Conservation (phyloP, 2,797 vertebrate genomes). For the Salmo trutta region DNA sequence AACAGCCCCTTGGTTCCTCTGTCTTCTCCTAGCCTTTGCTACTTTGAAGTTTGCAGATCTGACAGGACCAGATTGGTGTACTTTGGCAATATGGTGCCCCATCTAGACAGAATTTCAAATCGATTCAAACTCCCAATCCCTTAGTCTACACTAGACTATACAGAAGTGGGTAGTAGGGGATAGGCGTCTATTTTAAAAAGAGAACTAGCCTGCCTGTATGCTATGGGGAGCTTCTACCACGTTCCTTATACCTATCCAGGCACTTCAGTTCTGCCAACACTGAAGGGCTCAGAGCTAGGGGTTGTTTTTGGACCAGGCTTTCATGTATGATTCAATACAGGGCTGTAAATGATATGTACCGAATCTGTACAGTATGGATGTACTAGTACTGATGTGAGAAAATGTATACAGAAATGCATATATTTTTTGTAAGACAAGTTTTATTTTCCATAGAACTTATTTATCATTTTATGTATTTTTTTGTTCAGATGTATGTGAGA, state of each 20-base stretch:
- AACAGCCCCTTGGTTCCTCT: conserved; percentile 49
- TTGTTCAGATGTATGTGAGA: conserved; percentile 91
- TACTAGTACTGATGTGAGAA: conserved; percentile 91
- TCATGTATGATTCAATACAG: conserved; percentile 64
- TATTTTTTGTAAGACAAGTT: conserved; percentile 98
- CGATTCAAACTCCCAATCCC: conserved; percentile 9
- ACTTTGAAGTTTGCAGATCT: conserved; percentile 6
- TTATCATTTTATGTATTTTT: conserved; percentile 88
- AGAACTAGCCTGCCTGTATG: conserved; percentile 5
- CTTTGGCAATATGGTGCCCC: not conserved
- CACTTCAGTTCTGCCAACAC: conserved; percentile 4
- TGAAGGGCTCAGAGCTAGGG: conserved; percentile 29
- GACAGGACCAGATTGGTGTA: not conserved
- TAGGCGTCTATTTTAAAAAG: not conserved
- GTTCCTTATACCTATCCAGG: conserved; percentile 36
- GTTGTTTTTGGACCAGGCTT: conserved; percentile 70
- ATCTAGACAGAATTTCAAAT: conserved; percentile 26
- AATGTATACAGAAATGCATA: conserved; percentile 86
- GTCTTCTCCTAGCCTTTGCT: conserved; percentile 31
- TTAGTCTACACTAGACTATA: not conserved
- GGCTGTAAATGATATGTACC: conserved; percentile 82
- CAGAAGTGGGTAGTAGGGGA: conserved; percentile 24
- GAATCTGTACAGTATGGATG: conserved; percentile 91
- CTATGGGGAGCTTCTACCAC: conserved; percentile 13
- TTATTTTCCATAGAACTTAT: conserved; percentile 99